Conservation (phyloP, 2,797 vertebrate genomes). For the Bufotes viridis region DNA sequence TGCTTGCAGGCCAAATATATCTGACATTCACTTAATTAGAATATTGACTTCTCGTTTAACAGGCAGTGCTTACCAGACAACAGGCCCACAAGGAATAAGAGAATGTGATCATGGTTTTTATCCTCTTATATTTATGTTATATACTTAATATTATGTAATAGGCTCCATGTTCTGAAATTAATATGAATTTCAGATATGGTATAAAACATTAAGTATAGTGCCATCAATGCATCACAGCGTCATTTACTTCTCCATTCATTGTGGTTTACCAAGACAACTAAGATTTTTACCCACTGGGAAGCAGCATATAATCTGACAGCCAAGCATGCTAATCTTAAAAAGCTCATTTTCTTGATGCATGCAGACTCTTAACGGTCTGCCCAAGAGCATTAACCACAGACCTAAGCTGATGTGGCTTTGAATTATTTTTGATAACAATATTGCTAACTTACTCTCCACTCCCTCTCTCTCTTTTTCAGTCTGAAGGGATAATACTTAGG, state of each 20-base stretch:
- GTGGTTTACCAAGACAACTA: slow-evolving; percentile 19
- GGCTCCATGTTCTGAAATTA: not conserved
- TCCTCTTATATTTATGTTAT: not conserved
- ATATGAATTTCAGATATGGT: not conserved
- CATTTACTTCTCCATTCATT: slow-evolving; percentile 15
- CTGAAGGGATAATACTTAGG: slow-evolving; percentile 34
- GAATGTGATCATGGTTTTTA: not conserved
- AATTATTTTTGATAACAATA: slow-evolving; percentile 48
- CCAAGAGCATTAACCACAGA: slow-evolving; percentile 40
- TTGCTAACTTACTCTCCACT: slow-evolving; percentile 33
- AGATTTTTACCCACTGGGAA: slow-evolving; percentile 30
- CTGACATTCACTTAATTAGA: not conserved
- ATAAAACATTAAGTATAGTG: slow-evolving; percentile 1
- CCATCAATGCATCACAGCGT: slow-evolving; percentile 1
- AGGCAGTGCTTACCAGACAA: not conserved
- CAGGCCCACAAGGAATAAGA: not conserved
- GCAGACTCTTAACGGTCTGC: slow-evolving; percentile 34
- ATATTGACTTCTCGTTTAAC: no score
- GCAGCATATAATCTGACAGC: slow-evolving; percentile 40
- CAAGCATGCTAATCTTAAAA: slow-evolving; percentile 51
- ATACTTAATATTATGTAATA: not conserved
- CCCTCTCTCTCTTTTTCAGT: slow-evolving; percentile 20
- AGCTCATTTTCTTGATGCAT: slow-evolving; percentile 46
- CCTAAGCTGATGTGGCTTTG: slow-evolving; percentile 44
- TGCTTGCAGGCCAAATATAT: not conserved